These are phyloP conservation scores for Rafetus swinhoei DNA, from an alignment of 2,113 vertebrate genomes.

Conservation along the genomic window DNA sequence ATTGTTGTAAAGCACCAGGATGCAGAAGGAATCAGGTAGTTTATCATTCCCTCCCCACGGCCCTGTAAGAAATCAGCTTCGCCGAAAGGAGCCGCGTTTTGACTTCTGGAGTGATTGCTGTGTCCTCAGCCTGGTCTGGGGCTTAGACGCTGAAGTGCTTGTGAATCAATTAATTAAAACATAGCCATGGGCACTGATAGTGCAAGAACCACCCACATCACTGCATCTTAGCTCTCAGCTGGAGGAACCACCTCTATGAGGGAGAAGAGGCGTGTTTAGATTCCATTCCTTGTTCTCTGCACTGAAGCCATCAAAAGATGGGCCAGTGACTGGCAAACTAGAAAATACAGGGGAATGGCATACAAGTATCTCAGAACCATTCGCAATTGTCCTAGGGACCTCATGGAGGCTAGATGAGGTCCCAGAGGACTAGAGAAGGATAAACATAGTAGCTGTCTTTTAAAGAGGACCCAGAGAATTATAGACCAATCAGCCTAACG, in stretches of 20 bases:
- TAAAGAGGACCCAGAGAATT: too few species aligned
- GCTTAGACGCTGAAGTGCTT: not conserved
- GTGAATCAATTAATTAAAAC: not conserved
- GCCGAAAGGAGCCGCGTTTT: not conserved
- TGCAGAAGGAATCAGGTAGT: not conserved
- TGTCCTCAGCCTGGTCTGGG: not conserved
- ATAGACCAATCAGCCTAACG: too few species aligned
- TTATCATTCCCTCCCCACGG: accelerated
- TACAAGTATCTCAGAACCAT: too few species aligned
- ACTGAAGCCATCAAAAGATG: not conserved
- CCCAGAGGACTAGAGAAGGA: too few species aligned
- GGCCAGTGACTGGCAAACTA: not conserved
- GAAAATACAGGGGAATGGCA: too few species aligned
- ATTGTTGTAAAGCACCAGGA: not conserved
- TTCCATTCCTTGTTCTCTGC: not conserved
- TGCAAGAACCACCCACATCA: not conserved
- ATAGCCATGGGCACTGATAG: not conserved
- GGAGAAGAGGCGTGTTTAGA: not conserved
- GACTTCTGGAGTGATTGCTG: not conserved
- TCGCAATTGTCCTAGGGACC: too few species aligned
- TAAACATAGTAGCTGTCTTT: too few species aligned
- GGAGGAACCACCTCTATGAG: not conserved
- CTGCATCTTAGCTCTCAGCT: not conserved
- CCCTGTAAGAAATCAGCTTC: not conserved
- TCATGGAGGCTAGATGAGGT: too few species aligned